Base-by-base conservation (phyloP, 1,140 invertebrate species). In the Dreissena polymorpha region DNA sequence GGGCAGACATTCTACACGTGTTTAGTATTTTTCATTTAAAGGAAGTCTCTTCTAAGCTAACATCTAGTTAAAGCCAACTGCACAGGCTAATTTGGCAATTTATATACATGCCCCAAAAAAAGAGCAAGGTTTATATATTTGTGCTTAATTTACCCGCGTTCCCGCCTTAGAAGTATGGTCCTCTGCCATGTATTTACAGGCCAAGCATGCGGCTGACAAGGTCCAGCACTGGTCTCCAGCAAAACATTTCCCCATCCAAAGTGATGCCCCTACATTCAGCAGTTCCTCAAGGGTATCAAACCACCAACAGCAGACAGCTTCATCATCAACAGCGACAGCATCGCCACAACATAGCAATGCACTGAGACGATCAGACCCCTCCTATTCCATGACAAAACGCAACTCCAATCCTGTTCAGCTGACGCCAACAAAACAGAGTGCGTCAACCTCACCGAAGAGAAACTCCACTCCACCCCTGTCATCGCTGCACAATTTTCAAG, bases 191-290 rank as follows among this genome's bases (percentile, higher is more conserved):
- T 39, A 39, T 70, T 90, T 90, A 49, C 83, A 92, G 91, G 91
- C 91, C 18, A 92, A 92, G 64, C 90, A 92, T 27, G 64, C 86
- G 29, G 85, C 88, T 57, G 89, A 89, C 14, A 88, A 90, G 57
- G 84, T 82, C 1, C 85, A 89, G 29, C 90, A 92, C 64, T 80
- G 87, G 53, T 86, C 87, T 23, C 86, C 89, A 12, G 55, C 79
- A n/a, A 29, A 83, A n/a, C 88, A 89, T 27, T 16, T 72, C 25
- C 65, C 55, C 16, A 67, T 51, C 18, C 78, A 82, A 57, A 83
- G 74, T 75, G 69, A 86, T 16, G 82, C 85, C 27, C 88, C 87
- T 12, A 83, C 84, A n/a, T 70, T 86, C 18, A 74, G 79, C 55
- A 60, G 69, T 64, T 68, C 69, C 16, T 75, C 75, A 18, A 67